Evolutionary conservation across 2,113 vertebrate species (phyloP), one percentile per base, ranked within the genome.

Genomic region (Saguinus midas): DNA sequence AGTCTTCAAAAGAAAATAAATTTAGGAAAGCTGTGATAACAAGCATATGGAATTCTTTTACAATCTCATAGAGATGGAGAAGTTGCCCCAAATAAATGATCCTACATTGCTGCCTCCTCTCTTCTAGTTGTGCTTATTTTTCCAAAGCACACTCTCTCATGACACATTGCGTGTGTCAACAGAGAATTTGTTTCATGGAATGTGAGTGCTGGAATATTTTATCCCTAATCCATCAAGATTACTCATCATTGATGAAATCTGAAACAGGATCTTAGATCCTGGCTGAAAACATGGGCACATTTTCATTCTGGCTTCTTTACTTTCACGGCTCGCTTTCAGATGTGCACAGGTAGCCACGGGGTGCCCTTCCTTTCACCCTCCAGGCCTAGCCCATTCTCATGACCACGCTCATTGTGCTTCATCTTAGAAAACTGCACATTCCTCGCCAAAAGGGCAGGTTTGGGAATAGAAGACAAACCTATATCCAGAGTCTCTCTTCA

Each of bases 261-360:
- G 43, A 50, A 66, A n/a, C 20, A 29, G 14, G 57, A 10, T 32
- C 10, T 72, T 61, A 27, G 37, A 8, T 11, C 57, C 29, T 73
- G 82, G 32, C 27, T 14, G 2, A 66, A 55, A 27, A 20, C 8
- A 10, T 12, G 4, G 21, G 61, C 13, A 12, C 1, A 0, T 61
- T 52, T 66, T 20, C 18, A 2, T 23, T 25, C 64, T 12, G 27
- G 40, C 18, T 23, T n/a, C 11, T 45, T 87, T 18, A 13, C 35
- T 25, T 64, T 37, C 23, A 23, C 0, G 6, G 25, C 55, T 37
- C 37, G 6, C 23, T 73, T 35, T 43, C 64, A 14, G 5, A 32
- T 23, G 13, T 43, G 7, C 18, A 35, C 1, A 40, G 45, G 5
- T 6, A 2, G 40, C 57, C 12, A 0, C 0, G 9, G 23, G 8